These are phyloP conservation scores for Thereva nobilitata DNA, from an alignment of 2,888 invertebrate genomes.

Conservation along the genomic window DNA sequence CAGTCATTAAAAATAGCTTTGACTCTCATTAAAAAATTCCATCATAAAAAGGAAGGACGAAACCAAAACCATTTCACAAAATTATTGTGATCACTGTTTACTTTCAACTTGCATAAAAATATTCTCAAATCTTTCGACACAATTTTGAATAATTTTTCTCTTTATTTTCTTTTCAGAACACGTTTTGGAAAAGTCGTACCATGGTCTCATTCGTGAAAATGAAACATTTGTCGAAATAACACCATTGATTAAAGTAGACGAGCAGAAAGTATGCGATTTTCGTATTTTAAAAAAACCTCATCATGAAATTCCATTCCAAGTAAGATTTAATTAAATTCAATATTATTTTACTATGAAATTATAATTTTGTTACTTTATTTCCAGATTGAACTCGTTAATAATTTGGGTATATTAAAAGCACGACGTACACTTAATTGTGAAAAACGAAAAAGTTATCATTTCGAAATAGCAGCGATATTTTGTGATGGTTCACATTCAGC, in stretches of 20 bases:
- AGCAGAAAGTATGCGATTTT: slow-evolving; percentile 82
- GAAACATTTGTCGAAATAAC: slow-evolving; percentile 91
- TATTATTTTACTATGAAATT: background rate
- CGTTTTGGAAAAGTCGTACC: slow-evolving; percentile 82
- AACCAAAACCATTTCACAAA: too few species aligned
- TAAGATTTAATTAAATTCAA: slow-evolving; percentile 51
- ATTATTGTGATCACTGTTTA: too few species aligned
- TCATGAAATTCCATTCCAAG: slow-evolving; percentile 91
- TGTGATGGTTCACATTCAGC: slow-evolving; percentile 86
- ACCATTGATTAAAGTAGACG: slow-evolving; percentile 84
- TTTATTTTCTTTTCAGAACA: slow-evolving; percentile 50
- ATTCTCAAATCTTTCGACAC: too few species aligned
- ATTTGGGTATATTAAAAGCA: slow-evolving; percentile 80
- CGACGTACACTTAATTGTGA: slow-evolving; percentile 88
- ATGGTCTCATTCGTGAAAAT: slow-evolving; percentile 90
- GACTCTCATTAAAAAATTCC: too few species aligned
- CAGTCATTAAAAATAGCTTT: too few species aligned
- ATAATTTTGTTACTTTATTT: slow-evolving; percentile 43
- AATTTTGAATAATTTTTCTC: background rate
- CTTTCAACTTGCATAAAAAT: too few species aligned
- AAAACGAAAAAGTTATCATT: slow-evolving; percentile 91
- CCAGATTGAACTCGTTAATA: slow-evolving; percentile 72
- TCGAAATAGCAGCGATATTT: slow-evolving; percentile 91
- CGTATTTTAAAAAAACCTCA: slow-evolving; percentile 90
- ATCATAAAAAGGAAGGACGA: too few species aligned